Conservation (phyloP, 2,113 vertebrate species). For the Rhinopithecus roxellana region DNA sequence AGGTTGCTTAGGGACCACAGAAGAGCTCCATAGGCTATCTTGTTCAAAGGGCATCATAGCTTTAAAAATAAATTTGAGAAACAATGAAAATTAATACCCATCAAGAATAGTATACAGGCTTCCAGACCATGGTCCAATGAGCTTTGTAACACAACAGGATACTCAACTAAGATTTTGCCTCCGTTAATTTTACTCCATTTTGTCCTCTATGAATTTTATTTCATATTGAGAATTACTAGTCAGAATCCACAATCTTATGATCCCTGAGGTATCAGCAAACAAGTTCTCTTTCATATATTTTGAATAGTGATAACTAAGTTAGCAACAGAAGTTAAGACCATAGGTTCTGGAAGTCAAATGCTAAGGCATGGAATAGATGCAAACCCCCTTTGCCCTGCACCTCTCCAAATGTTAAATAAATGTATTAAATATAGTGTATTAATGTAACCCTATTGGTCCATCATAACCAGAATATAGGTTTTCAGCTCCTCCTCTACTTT, state of each 20-base stretch:
- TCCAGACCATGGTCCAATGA: background rate
- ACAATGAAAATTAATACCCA: background rate
- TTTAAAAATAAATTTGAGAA: background rate
- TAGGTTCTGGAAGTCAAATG: background rate
- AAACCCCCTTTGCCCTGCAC: background rate
- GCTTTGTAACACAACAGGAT: background rate
- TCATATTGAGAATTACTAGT: background rate
- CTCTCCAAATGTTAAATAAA: background rate
- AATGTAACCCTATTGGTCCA: background rate
- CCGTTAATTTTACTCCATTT: background rate
- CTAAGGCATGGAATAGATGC: background rate
- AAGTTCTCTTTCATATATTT: background rate
- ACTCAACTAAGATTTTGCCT: background rate
- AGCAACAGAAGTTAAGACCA: background rate
- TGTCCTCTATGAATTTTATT: background rate
- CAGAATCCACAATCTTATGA: background rate
- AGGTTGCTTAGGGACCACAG: background rate
- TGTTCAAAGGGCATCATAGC: background rate
- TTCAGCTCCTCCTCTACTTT: background rate
- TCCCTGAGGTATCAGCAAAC: background rate
- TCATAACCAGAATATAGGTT: background rate
- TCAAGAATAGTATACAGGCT: background rate
- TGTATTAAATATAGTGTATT: background rate
- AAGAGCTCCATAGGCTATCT: background rate
- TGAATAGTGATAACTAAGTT: constrained; percentile 2